Evolutionary conservation across 2,797 vertebrate genomes (phyloP), one percentile per base, ranked within the genome.

Genomic region (Choloepus didactylus): DNA sequence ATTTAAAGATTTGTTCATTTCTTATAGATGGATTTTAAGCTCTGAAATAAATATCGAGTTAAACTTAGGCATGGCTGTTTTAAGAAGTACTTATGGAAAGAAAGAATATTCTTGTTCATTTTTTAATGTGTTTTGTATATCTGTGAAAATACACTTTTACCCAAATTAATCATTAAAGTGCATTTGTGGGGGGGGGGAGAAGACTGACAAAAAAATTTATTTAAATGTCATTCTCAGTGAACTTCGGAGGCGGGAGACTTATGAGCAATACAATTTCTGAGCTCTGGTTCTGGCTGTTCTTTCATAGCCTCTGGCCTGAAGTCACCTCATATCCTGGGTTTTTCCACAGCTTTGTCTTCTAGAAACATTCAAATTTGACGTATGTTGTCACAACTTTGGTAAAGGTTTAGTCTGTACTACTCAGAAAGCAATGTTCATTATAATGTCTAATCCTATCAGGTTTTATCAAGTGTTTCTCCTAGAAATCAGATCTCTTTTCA

Each of bases 121-220:
- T 96, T 96, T 44, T 44, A 44, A 12, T 54, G 51, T 97, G 88
- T 96, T 95, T 97, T 94, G 76, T 91, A 80, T 95, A 77, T 97
- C 64, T 90, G 5, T 98, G n/a, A 87, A 96, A 82, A 97, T 16
- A 35, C 49, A 10, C 49, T 49, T 49, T 49, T 12, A 12, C 49
- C 12, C 49, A 49, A 49, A 49, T 49, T 49, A 49, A 49, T 12
- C 49, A 49, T 49, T 49, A 49, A 9, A 49, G 49, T 49, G 9
- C 49, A 49, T 9, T 10, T 49, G 49, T 49, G 12, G 49, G 12
- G 49, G 49, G 9, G 9, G 8, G 9, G 9, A 10, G 49, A 9
- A 49, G 70, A 18, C 38, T 2, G 60, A 25, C 18, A 38, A 4
- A 62, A 29, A 29, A 44, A 5, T 9, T 60, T 16, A 31, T 6